Percentiles rank a stretch among this genome's conserved stretches.
Evolutionary conservation across 2,888 invertebrate species (phyloP).

Genomic region (Phlogophora meticulosa): DNA sequence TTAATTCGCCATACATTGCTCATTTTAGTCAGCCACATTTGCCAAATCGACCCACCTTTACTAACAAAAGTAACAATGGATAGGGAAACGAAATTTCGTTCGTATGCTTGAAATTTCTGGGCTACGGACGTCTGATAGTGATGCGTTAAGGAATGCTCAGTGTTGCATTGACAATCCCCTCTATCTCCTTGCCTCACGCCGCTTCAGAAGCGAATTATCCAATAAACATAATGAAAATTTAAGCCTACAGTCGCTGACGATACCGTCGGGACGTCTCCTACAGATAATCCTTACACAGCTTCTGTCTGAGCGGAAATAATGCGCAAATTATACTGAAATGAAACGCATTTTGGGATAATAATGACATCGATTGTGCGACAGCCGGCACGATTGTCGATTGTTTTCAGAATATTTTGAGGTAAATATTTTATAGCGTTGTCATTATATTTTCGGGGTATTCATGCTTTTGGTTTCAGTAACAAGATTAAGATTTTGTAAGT

Average conservation of each 20-base stretch:
- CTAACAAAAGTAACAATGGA: conserved; percentile 18
- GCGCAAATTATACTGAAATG: conserved; percentile 79
- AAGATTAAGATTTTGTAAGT: neutral
- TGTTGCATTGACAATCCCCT: conserved; percentile 89
- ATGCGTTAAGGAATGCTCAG: conserved; percentile 83
- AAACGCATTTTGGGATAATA: conserved; percentile 67
- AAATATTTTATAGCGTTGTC: conserved; percentile 11
- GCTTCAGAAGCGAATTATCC: conserved; percentile 87
- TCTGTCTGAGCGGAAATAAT: conserved; percentile 78
- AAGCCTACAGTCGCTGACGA: conserved; percentile 87
- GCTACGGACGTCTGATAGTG: conserved; percentile 68
- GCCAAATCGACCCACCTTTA: neutral
- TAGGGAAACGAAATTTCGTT: conserved; percentile 2
- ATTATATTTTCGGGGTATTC: conserved; percentile 16
- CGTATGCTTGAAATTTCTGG: neutral
- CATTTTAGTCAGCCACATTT: neutral
- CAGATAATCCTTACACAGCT: conserved; percentile 85
- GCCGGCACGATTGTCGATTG: conserved; percentile 45
- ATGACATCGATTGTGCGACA: conserved; percentile 64
- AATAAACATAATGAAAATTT: conserved; percentile 91
- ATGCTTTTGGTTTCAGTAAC: neutral
- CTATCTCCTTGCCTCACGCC: conserved; percentile 87
- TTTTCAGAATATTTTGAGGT: conserved; percentile 46
- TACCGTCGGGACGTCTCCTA: conserved; percentile 80
- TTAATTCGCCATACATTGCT: conserved; percentile 20